Evolutionary conservation across 2,113 vertebrate genomes (phyloP), one percentile per base, ranked within the genome.

Genomic region (Anhinga anhinga): DNA sequence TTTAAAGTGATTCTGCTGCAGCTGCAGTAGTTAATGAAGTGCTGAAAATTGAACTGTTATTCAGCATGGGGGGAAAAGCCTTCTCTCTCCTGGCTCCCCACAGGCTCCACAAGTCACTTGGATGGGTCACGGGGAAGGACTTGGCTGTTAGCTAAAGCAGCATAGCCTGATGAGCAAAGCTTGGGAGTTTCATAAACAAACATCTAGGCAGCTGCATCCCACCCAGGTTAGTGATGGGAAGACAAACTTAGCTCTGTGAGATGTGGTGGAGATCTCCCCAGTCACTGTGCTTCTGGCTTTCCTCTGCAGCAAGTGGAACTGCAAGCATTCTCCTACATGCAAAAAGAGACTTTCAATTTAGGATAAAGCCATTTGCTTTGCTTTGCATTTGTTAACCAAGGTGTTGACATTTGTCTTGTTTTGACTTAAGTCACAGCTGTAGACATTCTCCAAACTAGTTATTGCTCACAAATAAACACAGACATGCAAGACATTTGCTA

Each of bases 391-490:
- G 86, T 97, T 95, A 96, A 66, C 63, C 29, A 32, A 97, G 85
- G 69, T 74, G 93, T 34, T 96, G 91, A 95, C 49, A 22, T 94
- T 73, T 86, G 80, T 87, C 86, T 74, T 97, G 92, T 94, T 98
- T 90, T 96, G 92, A 77, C 45, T 18, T 95, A 70, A 96, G 53
- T 93, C 86, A 86, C 52, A 38, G 97, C 84, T 52, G 2, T 72
- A 81, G 84, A 96, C 91, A 11, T 93, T 96, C 94, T 95, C 92
- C 67, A 96, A 93, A 90, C 87, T 73, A 93, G 29, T 65, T 82
- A 71, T 32, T 95, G 44, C 93, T 97, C 91, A 91, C 95, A 98
- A 97, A 98, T 97, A 98, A 97, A 97, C 78, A 97, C 74, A 94
- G 92, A 90, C 15, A 13, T 94, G 52, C 18, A 96, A 88, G 95